Percentiles rank a stretch among this genome's conserved stretches.
phyloP scores from a whole-genome alignment of 2,888 invertebrate species.

The Drosophila pseudotakahashii region DNA sequence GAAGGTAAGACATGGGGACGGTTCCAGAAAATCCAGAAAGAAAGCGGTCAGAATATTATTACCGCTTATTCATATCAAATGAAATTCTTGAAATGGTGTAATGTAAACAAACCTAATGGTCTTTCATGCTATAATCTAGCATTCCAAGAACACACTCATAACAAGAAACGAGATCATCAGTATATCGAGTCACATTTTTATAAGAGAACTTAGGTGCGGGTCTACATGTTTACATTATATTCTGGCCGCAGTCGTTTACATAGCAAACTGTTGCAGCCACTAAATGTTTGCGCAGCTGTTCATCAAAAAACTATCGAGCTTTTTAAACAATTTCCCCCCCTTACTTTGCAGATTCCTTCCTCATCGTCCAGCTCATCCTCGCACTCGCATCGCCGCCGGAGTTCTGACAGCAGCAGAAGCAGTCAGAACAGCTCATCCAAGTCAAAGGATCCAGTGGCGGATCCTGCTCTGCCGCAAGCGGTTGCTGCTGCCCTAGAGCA shows the following conservation, averaged over 20 bases:
- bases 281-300: neutral
- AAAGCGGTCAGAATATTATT: neutral
- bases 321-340: neutral
- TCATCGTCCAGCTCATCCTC: conserved; percentile 70
- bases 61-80: too few relatives aligned
- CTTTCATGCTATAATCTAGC: too few relatives aligned
- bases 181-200: neutral
- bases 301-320: neutral
- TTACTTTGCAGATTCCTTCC: conserved; percentile 51
- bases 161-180: neutral
- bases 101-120: too few relatives aligned
- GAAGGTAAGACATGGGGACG: conserved; percentile 39
- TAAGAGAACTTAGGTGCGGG: neutral
- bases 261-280: neutral
- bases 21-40: neutral
- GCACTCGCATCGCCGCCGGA: conserved; percentile 75
- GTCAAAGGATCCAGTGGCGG: conserved; percentile 45
- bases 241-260: neutral
- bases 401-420: conserved; percentile 81
- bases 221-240: neutral
- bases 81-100: too few relatives aligned
- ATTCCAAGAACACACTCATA: neutral
- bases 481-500: conserved; percentile 34
- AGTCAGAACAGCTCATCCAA: conserved; percentile 67
- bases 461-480: conserved; percentile 32